Conservation (phyloP, 1,140 invertebrate genomes). For the Globodera rostochiensis region DNA sequence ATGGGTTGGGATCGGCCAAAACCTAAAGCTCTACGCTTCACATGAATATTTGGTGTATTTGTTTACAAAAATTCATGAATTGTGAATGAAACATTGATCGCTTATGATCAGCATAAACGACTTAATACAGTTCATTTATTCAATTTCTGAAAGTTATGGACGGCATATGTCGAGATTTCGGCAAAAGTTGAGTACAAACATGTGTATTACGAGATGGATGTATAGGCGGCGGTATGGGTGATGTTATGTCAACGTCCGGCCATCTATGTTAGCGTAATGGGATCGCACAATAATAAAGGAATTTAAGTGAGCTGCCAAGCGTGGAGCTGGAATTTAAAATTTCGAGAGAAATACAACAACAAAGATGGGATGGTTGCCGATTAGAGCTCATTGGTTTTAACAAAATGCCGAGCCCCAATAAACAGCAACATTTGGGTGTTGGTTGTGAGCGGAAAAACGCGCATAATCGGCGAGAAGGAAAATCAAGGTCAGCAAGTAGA, state of each 20-base stretch:
- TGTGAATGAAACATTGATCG: neutral
- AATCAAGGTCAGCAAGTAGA: no score
- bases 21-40: slow-evolving; percentile 53
- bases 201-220: no score
- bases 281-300: neutral
- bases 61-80: slow-evolving; percentile 34
- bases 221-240: neutral
- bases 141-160: neutral
- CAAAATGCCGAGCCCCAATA: no score
- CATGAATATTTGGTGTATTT: slow-evolving; percentile 48
- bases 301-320: no score
- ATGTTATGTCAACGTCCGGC: neutral
- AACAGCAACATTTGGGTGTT: no score
- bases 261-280: neutral
- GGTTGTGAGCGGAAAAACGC: no score
- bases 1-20: slow-evolving; percentile 46
- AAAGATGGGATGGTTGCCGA: no score
- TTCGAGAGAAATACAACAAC: no score
- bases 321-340: no score
- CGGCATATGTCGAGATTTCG: neutral
- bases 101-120: neutral
- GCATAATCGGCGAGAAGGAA: no score
- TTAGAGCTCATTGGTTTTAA: no score
- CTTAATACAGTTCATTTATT: neutral
- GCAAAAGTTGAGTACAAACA: neutral